A percentile compares a stretch with the other conserved stretches of the same genome.
Conservation (phyloP, 1,140 invertebrate genomes). For the Paracyclopina nana region DNA sequence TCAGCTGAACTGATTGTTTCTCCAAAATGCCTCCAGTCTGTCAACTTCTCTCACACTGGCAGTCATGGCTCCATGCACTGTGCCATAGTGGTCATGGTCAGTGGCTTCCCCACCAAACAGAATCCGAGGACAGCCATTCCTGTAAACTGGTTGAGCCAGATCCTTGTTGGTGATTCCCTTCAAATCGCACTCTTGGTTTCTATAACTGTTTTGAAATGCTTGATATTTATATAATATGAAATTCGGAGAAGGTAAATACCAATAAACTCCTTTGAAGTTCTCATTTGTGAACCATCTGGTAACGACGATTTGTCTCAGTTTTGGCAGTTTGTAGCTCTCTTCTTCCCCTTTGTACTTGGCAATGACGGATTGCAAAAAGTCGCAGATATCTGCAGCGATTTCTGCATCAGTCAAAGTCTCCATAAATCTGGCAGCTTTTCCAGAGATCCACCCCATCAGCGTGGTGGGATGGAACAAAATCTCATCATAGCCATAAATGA, state of each 20-base stretch:
- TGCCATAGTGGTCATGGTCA: background rate
- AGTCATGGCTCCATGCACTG: background rate
- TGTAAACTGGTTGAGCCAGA: background rate
- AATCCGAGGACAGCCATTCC: background rate
- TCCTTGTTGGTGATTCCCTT: background rate
- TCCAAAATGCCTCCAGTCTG: no score
- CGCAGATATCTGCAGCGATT: background rate
- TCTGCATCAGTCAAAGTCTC: background rate
- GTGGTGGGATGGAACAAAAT: background rate
- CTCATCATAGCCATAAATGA: background rate
- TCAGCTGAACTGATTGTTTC: no score
- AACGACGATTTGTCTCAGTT: background rate
- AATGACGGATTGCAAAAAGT: background rate
- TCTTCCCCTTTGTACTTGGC: no score
- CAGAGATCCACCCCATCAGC: background rate
- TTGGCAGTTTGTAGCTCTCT: no score
- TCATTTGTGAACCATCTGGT: background rate
- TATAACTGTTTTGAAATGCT: no score
- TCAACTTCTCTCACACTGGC: background rate
- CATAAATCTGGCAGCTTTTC: background rate
- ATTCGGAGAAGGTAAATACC: no score
- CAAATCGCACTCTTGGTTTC: background rate
- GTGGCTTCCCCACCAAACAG: constrained; percentile 5
- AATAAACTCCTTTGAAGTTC: background rate
- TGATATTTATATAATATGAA: no score